Evolutionary conservation across 2,888 invertebrate species (phyloP), one percentile per base, ranked within the genome.

Genomic region (Hirtodrosophila duncani): DNA sequence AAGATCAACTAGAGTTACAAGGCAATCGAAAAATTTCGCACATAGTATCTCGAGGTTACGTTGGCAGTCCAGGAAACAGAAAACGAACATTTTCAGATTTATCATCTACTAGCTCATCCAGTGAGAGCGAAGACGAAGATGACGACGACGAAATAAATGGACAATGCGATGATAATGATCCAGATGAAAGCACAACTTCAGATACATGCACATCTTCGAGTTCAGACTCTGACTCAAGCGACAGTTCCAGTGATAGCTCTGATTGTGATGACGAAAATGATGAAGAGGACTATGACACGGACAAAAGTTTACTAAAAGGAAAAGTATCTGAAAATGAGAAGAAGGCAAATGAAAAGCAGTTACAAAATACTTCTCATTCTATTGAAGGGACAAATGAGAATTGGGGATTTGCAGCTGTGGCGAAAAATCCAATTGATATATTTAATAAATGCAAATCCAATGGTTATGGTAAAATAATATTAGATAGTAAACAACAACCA

Each of bases 391-490:
- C 83, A 23, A 84, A 84, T 37, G 84, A 84, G 46, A 84, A 84
- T 56, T 90, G 90, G 90, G 90, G 90, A 1, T 90, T 90, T 84
- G 90, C 90, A 3, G 90, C 90, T 14, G 90, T 90, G 60, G 90
- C 90, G 13, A 89, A 88, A 67, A 90, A 90, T 62, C 83, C 86
- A 21, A 83, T 85, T 13, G 87, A 87, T 67, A 88, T 88, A 31
- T 85, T 85, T 62, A 75, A 82, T 0, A 79, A 72, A 29, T 59
- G 60, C n/a, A 78, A 74, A 33, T 63, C 75, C 14, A 74, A 37
- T 24, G 44, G 37, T 8, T 60, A 44, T 23, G 55, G 31, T 42
- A 63, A 63, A 26, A 9, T 43, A 56, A 69, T 58, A 53, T 74
- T 63, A 11, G 62, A 81, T 77, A 41, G 36, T 8, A 67, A 56